Evolutionary conservation across 2,888 invertebrate species (phyloP).

Genomic region (Drosophila nigricruria): DNA sequence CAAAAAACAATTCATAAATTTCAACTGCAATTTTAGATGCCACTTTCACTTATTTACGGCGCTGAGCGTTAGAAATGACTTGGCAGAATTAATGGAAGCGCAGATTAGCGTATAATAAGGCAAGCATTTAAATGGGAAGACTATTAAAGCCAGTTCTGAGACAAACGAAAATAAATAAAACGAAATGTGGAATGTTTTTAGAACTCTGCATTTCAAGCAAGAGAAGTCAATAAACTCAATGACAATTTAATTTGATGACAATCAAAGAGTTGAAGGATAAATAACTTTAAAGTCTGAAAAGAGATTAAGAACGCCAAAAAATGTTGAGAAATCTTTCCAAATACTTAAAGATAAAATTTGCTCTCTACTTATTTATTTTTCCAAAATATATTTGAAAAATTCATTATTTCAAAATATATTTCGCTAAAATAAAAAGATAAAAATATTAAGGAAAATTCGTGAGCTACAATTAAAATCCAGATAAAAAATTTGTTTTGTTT

Average conservation of each 20-base stretch:
- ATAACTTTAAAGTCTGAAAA: background rate
- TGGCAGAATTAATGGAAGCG: background rate
- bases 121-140: conserved; percentile 1
- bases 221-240: conserved; percentile 6
- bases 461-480: background rate
- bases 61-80: background rate
- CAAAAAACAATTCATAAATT: conserved; percentile 1
- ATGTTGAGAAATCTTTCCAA: background rate
- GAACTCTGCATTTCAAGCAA: background rate
- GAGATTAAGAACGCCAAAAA: background rate
- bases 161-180: background rate
- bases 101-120: background rate
- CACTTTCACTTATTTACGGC: conserved; percentile 5
- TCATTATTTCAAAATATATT: no score
- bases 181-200: background rate
- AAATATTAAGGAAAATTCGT: no score
- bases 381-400: no score
- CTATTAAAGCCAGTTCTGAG: conserved; percentile 2
- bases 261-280: conserved; percentile 4
- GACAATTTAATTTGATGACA: background rate
- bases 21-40: background rate
- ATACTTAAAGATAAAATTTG: background rate
- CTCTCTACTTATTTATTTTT: no score
- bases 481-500: background rate
- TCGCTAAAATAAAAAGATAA: no score